A percentile compares a stretch with the other conserved stretches of the same genome.
Conservation (phyloP, 2,113 vertebrate genomes). For the Callorhinus ursinus region DNA sequence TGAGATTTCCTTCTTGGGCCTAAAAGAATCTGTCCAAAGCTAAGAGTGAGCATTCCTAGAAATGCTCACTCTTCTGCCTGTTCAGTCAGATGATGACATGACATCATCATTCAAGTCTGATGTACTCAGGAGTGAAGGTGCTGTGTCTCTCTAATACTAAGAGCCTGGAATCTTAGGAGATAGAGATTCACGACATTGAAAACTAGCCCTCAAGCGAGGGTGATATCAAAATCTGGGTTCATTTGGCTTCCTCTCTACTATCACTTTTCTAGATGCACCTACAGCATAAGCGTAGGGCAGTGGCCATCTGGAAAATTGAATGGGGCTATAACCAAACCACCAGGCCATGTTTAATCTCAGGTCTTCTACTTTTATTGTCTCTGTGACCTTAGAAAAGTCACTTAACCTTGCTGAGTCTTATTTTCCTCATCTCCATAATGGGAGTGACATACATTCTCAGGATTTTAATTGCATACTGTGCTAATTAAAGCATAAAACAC, state of each 20-base stretch:
- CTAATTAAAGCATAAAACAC: conserved; percentile 15
- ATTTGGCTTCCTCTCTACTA: not conserved
- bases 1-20: not conserved
- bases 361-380: not conserved
- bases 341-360: not conserved
- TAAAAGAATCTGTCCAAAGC: not conserved
- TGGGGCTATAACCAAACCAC: not conserved
- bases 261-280: not conserved
- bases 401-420: not conserved
- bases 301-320: not conserved
- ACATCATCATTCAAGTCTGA: not conserved
- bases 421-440: not conserved
- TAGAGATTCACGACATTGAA: not conserved
- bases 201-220: not conserved
- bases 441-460: not conserved
- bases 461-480: not conserved
- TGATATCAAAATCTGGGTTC: not conserved
- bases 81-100: not conserved
- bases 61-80: not conserved
- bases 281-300: not conserved
- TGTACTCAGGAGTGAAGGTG: not conserved
- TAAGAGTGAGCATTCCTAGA: not conserved
- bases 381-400: not conserved
- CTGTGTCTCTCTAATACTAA: not conserved
- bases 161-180: not conserved